These are phyloP conservation scores for Triplophysa siluroides DNA, from an alignment of 2,113 vertebrate genomes.

Conservation along the genomic window DNA sequence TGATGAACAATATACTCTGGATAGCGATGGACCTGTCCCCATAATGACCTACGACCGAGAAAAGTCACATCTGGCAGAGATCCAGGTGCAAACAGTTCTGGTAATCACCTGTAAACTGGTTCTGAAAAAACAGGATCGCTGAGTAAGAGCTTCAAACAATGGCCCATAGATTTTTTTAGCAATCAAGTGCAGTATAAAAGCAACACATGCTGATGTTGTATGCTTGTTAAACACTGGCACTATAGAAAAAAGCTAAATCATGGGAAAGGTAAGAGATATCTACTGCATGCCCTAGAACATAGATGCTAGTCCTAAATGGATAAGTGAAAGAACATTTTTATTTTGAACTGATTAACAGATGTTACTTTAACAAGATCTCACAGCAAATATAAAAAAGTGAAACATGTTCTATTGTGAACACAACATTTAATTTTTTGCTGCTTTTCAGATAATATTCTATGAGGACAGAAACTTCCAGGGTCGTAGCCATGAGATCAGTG, in stretches of 20 bases:
- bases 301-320: neutral
- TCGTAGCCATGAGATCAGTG: slow-evolving; percentile 69
- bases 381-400: neutral
- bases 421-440: neutral
- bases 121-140: slow-evolving; percentile 33
- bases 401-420: neutral
- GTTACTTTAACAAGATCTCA: neutral
- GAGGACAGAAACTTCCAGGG: slow-evolving; percentile 74
- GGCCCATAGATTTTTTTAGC: slow-evolving; percentile 35
- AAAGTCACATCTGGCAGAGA: slow-evolving; percentile 29
- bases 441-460: slow-evolving; percentile 69
- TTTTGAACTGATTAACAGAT: neutral
- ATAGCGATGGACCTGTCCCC: neutral
- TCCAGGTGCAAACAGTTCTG: slow-evolving; percentile 20
- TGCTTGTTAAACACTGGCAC: neutral
- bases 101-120: slow-evolving; percentile 30
- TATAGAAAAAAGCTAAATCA: slow-evolving; percentile 34
- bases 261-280: slow-evolving; percentile 48
- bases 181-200: slow-evolving; percentile 48
- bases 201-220: slow-evolving; percentile 9
- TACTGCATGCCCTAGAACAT: neutral
- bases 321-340: neutral
- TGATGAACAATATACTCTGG: neutral
- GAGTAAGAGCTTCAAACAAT: slow-evolving; percentile 43
- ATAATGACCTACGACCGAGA: slow-evolving; percentile 8